Base-by-base conservation (phyloP, 1,140 invertebrate species). In the Drosophila rufa region DNA sequence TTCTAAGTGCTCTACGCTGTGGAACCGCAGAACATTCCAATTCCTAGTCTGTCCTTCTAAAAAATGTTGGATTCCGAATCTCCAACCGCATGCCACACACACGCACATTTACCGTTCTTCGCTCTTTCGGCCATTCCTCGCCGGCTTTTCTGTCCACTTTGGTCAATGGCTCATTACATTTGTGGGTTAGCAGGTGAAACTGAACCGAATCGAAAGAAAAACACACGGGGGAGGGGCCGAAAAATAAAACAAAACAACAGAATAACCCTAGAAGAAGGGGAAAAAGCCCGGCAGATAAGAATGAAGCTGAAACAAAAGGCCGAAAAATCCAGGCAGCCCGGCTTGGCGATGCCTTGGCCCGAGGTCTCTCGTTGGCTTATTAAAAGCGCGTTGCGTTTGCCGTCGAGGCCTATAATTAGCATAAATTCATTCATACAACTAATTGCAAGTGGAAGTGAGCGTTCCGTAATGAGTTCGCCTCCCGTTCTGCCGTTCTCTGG, bases 391-490 rank as follows among this genome's bases (percentile, higher is more conserved):
- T 87, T 87, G 85, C 86, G 84, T 89, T 86, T 79, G 60, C 75
- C 58, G 76, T 66, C 66, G 65, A 71, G 60, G 74, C 65, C 84
- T 84, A 80, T 87, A 89, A 87, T 89, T 87, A 87, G 80, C 84
- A 87, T 87, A 87, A 87, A 87, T 89, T 87, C 80, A 87, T 87
- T 87, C 84, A 89, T 80, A 89, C 77, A 66, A 89, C 84, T 87
- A 87, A 87, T 87, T 87, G 84, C 85, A 79, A 78, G 77, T 89
- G 84, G 84, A 87, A 87, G 85, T 87, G 77, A 89, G 68, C 60
- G 83, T 86, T 62, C 60, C 80, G 73, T 89, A 89, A 89, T 89
- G 83, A 84, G 79, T 71, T 75, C 74, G 79, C 75, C 70, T 70
- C 43, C 57, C 48, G 58, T 71, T 43, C 70, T 66, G 40, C 57